These are phyloP conservation scores for Caenorhabditis becei DNA, from an alignment of 2,888 invertebrate species.

Conservation along the genomic window DNA sequence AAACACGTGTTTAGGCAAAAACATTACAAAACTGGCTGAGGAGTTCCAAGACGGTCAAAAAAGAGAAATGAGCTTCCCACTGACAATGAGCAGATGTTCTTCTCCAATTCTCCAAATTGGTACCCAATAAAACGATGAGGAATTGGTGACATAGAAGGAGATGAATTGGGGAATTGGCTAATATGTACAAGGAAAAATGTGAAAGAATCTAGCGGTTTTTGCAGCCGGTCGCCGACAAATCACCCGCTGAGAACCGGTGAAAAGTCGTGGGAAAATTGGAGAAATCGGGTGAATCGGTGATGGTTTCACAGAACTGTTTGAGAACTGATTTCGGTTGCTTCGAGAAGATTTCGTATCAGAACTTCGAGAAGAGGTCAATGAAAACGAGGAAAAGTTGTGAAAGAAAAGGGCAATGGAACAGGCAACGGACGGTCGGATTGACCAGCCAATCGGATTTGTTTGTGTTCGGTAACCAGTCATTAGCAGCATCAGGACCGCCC, in stretches of 20 bases:
- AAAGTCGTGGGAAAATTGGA: conserved; percentile 29
- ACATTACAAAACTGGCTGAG: too few species aligned
- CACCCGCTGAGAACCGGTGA: background rate
- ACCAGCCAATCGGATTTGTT: conserved; percentile 35
- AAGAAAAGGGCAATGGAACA: conserved; percentile 13
- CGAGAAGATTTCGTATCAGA: background rate
- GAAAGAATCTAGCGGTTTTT: conserved; percentile 7
- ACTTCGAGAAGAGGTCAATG: too few species aligned
- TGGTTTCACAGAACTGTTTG: background rate
- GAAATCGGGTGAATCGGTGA: background rate
- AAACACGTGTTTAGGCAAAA: too few species aligned
- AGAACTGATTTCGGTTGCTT: too few species aligned
- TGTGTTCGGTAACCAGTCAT: conserved; percentile 58
- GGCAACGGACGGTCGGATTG: conserved; percentile 38
- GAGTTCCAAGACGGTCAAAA: too few species aligned
- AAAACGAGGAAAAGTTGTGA: background rate
- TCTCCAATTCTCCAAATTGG: conserved; percentile 28
- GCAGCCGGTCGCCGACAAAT: conserved; percentile 1
- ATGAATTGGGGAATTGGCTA: background rate
- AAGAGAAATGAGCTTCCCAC: conserved; percentile 1
- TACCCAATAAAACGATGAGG: conserved; percentile 35
- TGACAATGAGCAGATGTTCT: conserved; percentile 53
- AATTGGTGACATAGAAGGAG: conserved; percentile 30
- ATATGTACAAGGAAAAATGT: background rate
- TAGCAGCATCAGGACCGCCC: conserved; percentile 42